Conservation (phyloP, 2,888 invertebrate species). For the Invenusta paracnida region DNA sequence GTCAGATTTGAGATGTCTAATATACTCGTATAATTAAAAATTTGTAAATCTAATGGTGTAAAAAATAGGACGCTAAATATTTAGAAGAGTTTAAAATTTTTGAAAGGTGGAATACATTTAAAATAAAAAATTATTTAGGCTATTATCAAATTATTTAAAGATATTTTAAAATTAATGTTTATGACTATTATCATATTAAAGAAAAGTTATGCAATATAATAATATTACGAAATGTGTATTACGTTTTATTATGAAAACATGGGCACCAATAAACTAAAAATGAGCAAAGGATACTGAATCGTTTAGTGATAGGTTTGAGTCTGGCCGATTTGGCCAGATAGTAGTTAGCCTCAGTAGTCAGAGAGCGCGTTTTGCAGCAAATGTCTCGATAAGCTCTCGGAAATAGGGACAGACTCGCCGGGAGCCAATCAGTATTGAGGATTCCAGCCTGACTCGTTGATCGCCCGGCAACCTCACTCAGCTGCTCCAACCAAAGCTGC, state of each 20-base stretch:
- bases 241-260: too few species aligned
- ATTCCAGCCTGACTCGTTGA: background rate
- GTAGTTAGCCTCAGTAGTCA: constrained; percentile 72
- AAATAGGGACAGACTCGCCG: background rate
- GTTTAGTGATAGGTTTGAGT: constrained; percentile 61
- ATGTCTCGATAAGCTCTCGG: constrained; percentile 31
- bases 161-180: background rate
- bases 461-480: background rate
- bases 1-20: too few species aligned
- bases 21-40: too few species aligned
- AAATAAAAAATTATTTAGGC: too few species aligned
- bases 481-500: constrained; percentile 4
- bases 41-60: too few species aligned
- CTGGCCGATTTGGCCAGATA: constrained; percentile 65
- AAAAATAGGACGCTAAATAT: too few species aligned
- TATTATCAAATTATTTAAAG: too few species aligned
- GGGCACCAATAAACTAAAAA: too few species aligned
- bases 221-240: too few species aligned
- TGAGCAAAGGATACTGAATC: constrained; percentile 63
- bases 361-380: constrained; percentile 69
- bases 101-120: too few species aligned
- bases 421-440: background rate
- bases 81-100: too few species aligned
- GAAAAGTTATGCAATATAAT: too few species aligned
- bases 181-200: constrained; percentile 41